Evolutionary conservation across 2,888 invertebrate species (phyloP), one percentile per base, ranked within the genome.

Genomic region (Steinernema carpocapsae): DNA sequence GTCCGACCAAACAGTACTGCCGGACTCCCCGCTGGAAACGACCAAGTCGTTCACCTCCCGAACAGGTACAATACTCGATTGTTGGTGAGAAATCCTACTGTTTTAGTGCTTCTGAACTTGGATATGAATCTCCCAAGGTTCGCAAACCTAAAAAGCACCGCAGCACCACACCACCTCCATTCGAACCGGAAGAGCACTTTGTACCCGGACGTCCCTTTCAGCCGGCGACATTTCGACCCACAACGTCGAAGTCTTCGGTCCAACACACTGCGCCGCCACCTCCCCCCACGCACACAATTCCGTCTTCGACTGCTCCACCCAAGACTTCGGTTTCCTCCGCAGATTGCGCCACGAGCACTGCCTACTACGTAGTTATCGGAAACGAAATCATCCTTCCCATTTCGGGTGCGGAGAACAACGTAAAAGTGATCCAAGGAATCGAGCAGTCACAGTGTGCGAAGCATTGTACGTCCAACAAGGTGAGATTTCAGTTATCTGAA

Each of bases 341-440:
- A n/a, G 76, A 72, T 46, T 83, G 84, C 73, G 32, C 74, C 59
- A 84, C 82, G 45, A 76, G 78, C 17, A 81, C 78, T 56, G 85
- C 82, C 45, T 85, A 85, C 75, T 85, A 83, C 74, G 84, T 85
- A 17, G 85, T 84, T 22, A 77, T 83, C 72, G 85, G 85, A 22
- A 85, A 84, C 72, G 85, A 85, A 77, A 85, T 85, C 52, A 78
- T 83, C 19, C 73, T 83, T 29, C 83, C 83, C 6, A 45, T 72
- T 52, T 43, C 59, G 22, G 59, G 72, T 45, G 51, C 71, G 37
- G 74, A 71, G 77, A 32, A 71, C 26, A 71, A 77, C 45, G 80
- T 79, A 17, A 76, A 77, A 72, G 79, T 77, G 24, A 80, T 82
- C 75, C 77, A 82, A 59, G 79, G 79, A 32, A 77, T 84, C 22